Conservation (phyloP, 2,113 vertebrate species). For the Antechinus stuartii region DNA sequence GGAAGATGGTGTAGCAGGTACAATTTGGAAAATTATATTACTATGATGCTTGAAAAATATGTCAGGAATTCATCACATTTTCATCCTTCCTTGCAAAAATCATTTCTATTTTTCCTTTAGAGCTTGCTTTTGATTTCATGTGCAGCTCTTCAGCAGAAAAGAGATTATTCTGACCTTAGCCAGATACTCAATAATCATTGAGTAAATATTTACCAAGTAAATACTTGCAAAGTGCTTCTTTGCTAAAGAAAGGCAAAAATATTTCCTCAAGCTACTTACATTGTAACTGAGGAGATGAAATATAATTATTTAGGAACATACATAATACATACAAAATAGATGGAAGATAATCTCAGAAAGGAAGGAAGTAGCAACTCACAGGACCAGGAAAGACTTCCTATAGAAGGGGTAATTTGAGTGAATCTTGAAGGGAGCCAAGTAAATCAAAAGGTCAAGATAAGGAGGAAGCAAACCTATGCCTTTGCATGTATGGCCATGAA, state of each 20-base stretch:
- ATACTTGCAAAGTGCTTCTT: not conserved
- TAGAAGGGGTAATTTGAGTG: not conserved
- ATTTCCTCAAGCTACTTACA: not conserved
- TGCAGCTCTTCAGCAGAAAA: not conserved
- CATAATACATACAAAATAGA: not conserved
- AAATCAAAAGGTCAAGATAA: not conserved
- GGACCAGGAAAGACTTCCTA: not conserved
- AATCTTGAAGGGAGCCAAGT: not conserved
- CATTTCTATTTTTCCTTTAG: not conserved
- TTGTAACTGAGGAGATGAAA: not conserved
- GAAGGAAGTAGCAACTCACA: not conserved
- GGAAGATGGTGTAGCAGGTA: conserved; percentile 98
- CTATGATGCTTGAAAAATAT: not conserved
- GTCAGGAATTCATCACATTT: not conserved
- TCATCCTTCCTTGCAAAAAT: not conserved
- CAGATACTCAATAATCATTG: not conserved
- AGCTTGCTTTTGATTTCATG: not conserved
- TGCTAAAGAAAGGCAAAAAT: not conserved
- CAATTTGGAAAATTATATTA: not conserved
- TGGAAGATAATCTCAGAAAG: not conserved
- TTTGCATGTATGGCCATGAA: not conserved
- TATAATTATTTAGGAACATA: not conserved
- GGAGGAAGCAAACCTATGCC: not conserved
- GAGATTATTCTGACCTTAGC: not conserved
- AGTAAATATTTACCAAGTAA: not conserved